A percentile compares a stretch with the other conserved stretches of the same genome.
Conservation (phyloP, 2,888 invertebrate genomes). For the Lacanobia oleracea region DNA sequence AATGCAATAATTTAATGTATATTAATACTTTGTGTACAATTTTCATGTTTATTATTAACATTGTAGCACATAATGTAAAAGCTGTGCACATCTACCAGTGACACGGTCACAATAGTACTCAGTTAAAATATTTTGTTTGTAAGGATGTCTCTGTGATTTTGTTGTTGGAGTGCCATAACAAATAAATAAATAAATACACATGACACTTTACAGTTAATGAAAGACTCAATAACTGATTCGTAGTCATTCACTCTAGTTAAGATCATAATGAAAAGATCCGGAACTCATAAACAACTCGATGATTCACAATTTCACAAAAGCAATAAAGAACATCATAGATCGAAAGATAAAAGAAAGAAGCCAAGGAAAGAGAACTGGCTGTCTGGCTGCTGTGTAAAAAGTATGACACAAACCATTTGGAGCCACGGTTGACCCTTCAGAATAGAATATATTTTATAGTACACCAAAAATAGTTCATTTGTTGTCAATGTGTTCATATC, state of each 20-base stretch:
- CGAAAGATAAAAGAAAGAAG: not conserved
- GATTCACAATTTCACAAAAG: not conserved
- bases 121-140: too few species aligned
- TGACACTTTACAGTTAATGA: not conserved
- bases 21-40: too few species aligned
- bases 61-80: too few species aligned
- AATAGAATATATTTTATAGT: not conserved
- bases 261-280: not conserved
- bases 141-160: too few species aligned
- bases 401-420: not conserved
- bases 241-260: not conserved
- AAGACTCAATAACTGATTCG: not conserved
- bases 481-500: too few species aligned
- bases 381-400: not conserved
- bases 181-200: too few species aligned
- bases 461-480: too few species aligned
- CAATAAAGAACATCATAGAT: not conserved
- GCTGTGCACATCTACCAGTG: too few species aligned
- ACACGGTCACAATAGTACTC: too few species aligned
- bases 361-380: not conserved
- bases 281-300: not conserved
- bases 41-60: too few species aligned
- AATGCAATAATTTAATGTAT: too few species aligned
- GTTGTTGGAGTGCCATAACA: too few species aligned
- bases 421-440: not conserved